Conservation (phyloP, 2,113 vertebrate genomes). For the Tricholaema leucomelas region DNA sequence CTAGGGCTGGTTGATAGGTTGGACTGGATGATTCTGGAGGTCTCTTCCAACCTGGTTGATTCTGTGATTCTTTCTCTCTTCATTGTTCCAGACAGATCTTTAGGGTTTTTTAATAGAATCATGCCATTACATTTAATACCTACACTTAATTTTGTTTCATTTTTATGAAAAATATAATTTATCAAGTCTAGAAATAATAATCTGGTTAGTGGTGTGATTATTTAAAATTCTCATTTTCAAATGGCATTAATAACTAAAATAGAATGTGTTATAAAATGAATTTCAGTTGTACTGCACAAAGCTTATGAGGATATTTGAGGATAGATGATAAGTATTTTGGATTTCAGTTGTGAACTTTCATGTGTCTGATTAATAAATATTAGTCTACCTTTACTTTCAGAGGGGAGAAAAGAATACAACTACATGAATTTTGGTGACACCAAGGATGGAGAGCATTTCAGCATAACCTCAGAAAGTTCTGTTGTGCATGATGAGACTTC, state of each 20-base stretch:
- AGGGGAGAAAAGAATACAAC: neutral
- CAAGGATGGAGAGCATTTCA: neutral
- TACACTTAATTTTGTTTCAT: slow-evolving; percentile 15
- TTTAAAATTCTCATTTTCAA: slow-evolving; percentile 6
- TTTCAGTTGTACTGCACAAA: slow-evolving; percentile 8
- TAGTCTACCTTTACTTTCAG: neutral
- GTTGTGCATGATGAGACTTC: neutral
- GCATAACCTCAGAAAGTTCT: neutral
- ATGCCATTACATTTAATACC: neutral
- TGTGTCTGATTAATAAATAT: neutral
- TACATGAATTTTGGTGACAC: neutral
- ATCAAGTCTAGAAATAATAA: neutral
- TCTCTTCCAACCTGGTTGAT: too few relatives aligned
- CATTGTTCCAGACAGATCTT: neutral
- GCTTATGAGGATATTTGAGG: neutral
- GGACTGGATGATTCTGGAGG: too few relatives aligned
- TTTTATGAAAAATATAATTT: neutral
- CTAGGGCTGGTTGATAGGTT: too few relatives aligned
- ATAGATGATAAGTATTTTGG: neutral
- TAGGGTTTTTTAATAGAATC: neutral
- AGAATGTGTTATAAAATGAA: slow-evolving; percentile 11
- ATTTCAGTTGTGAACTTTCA: neutral
- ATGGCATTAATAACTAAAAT: slow-evolving; percentile 1
- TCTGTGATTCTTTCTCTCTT: too few relatives aligned
- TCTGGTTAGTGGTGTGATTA: slow-evolving; percentile 2